Base-by-base conservation (phyloP, 2,113 vertebrate species). In the Ptilorrhoa leucosticta region DNA sequence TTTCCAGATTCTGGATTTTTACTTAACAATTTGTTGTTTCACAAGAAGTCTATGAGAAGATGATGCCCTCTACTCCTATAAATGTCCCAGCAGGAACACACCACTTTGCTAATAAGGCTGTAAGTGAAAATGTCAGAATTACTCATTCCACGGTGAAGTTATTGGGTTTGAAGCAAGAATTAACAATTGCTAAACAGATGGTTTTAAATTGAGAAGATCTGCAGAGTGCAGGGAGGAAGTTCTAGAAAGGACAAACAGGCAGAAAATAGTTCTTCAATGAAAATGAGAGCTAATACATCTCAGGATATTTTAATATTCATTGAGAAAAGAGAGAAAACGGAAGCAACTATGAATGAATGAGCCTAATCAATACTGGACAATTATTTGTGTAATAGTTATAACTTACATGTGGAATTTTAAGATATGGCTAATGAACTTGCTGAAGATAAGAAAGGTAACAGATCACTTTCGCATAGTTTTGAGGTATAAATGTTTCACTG, bases 1-100 rank as follows among this genome's bases (percentile, higher is more conserved):
- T 95, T 97, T 97, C 68, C 86, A 91, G 54, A 76, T 90, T 92
- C 78, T 47, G 30, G 9, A 66, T 90, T 97, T 95, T 95, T 86
- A 83, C 48, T 91, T 96, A 93, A 86, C 66, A 82, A 94, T 76
- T 45, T 70, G 37, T 35, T 90, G 77, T 89, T 89, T 95, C 68
- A 94, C 31, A 93, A 80, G 90, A 92, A 61, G 37, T 30, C 85
- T 71, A 27, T 42, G 56, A 15, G 42, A 93, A 89, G 42, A 83
- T 58, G 17, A 48, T 66, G 44, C 13, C 65, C 9, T 76, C 35
- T 60, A n/a, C 35, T 71, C 24, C 31, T 66, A 37, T 81, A 44
- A 89, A 53, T 1, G 1, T 57, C 33, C 77, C 63, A 97, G 65
- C 45, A 93, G 3, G 31, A 72, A 51, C 30, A 79, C 7, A 60